Evolutionary conservation across 2,113 vertebrate genomes (phyloP), one percentile per base, ranked within the genome.

Genomic region (Aspiorhynchus laticeps): DNA sequence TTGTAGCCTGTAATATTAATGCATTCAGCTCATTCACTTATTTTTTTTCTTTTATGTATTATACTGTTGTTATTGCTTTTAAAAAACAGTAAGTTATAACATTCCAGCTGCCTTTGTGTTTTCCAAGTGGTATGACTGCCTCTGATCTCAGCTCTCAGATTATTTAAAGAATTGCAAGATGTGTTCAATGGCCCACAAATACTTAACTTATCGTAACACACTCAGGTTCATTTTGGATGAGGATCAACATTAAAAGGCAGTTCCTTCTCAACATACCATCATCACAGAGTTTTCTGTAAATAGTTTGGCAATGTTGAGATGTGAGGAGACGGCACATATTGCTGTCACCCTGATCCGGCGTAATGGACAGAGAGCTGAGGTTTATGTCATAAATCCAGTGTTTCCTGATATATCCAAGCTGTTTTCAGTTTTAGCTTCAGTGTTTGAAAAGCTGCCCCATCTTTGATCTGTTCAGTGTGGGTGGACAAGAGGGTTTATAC

Each of bases 401-500:
- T 21, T 67, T 46, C 15, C 38, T 67, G 38, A 80, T 63, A 41
- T 33, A 63, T 41, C 19, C 53, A 80, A 80, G 80, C 36, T 67
- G 78, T 36, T n/a, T 81, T 17, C 19, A 10, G 31, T 36, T 80
- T 83, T 67, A 33, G 63, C 63, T 71, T 83, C 26, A 36, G 2
- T 11, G 12, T 51, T 83, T 83, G 43, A 83, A 15, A 51, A 83
- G 38, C 43, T 48, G 61, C 19, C 61, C 41, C 41, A 4, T 69
- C 24, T 83, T 71, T 83, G 81, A 71, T 51, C 63, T 36, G 28
- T 71, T 48, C 46, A 51, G 43, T 71, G 63, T 71, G 81, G 79
- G 63, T 71, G 81, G 81, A 83, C 21, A 46, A 24, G 41, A 24
- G 24, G 38, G 38, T 67, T 43, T 82, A 28, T 31, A 28, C 38